Evolutionary conservation across 2,113 vertebrate genomes (phyloP).

Genomic region (Ailurus styani): DNA sequence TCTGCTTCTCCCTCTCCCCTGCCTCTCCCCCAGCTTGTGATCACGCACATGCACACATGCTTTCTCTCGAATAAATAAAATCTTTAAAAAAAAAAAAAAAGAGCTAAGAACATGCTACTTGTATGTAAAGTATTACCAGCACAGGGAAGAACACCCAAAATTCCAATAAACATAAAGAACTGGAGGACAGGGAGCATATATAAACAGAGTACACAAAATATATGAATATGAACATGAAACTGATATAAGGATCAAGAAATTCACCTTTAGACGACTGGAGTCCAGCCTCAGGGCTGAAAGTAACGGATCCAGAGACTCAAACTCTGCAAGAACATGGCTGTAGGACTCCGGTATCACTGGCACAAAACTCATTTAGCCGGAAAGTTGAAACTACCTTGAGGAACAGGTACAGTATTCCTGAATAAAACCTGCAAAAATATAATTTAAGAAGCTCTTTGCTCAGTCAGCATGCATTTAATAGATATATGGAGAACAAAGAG

Average conservation of each 20-base stretch:
- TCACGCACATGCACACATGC: background rate
- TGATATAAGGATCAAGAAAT: background rate
- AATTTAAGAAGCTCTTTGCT: slow-evolving; percentile 13
- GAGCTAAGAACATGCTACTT: background rate
- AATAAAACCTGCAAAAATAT: slow-evolving; percentile 45
- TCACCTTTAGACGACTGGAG: slow-evolving; percentile 93
- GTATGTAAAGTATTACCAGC: background rate
- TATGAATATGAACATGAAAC: background rate
- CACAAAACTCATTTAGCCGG: slow-evolving; percentile 81
- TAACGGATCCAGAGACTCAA: slow-evolving; percentile 92
- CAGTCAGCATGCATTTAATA: background rate
- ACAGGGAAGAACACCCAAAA: background rate
- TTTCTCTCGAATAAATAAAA: background rate
- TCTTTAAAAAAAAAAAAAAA: background rate
- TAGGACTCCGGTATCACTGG: slow-evolving; percentile 86
- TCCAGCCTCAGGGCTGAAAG: slow-evolving; percentile 94
- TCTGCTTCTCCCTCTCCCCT: background rate
- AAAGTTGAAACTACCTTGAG: background rate
- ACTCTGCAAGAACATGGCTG: slow-evolving; percentile 92
- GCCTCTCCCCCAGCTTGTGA: background rate
- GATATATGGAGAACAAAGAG: background rate
- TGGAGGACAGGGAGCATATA: background rate
- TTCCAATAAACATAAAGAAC: background rate
- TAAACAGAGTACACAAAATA: background rate
- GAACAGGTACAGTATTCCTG: background rate